A percentile compares a stretch with the other conserved stretches of the same genome.
phyloP scores from a whole-genome alignment of 2,888 invertebrate genomes.

The Diaprepes abbreviatus region DNA sequence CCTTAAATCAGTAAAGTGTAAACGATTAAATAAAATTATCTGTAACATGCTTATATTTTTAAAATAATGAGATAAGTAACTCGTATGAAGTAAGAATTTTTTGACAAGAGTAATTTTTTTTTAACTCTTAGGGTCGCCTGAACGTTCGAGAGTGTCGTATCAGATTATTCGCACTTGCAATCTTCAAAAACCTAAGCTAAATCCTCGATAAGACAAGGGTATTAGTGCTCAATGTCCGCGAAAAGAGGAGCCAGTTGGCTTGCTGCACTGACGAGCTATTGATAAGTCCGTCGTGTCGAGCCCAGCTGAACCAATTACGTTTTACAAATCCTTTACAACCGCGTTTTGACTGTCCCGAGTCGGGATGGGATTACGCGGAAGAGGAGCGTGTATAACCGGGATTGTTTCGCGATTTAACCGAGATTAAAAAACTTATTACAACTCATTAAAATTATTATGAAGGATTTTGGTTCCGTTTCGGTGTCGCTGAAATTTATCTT shows the following conservation, averaged over 20 bases:
- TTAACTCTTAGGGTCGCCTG: too few species aligned
- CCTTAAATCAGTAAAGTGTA: too few species aligned
- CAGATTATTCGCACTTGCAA: conserved; percentile 5
- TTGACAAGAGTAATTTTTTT: too few species aligned
- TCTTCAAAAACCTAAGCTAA: conserved; percentile 28
- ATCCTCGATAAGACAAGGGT: conserved; percentile 33
- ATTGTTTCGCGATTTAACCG: conserved; percentile 32
- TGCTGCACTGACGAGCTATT: conserved; percentile 71
- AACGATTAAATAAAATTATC: too few species aligned
- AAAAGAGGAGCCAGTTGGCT: conserved; percentile 49
- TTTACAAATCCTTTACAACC: conserved; percentile 65
- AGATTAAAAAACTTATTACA: conserved; percentile 35
- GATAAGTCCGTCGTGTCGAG: conserved; percentile 74
- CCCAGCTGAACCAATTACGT: conserved; percentile 77
- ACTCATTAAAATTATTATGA: background rate
- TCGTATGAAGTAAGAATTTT: too few species aligned
- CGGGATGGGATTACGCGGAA: conserved; percentile 38
- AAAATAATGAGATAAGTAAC: too few species aligned
- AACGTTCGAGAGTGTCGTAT: background rate
- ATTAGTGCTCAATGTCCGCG: conserved; percentile 28
- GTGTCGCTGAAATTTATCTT: too few species aligned
- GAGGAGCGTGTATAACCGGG: conserved; percentile 38
- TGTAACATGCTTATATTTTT: too few species aligned
- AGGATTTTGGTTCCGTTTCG: background rate
- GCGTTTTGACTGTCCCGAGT: conserved; percentile 31